Conservation (phyloP, 2,113 vertebrate species). For the Notothenia coriiceps region DNA sequence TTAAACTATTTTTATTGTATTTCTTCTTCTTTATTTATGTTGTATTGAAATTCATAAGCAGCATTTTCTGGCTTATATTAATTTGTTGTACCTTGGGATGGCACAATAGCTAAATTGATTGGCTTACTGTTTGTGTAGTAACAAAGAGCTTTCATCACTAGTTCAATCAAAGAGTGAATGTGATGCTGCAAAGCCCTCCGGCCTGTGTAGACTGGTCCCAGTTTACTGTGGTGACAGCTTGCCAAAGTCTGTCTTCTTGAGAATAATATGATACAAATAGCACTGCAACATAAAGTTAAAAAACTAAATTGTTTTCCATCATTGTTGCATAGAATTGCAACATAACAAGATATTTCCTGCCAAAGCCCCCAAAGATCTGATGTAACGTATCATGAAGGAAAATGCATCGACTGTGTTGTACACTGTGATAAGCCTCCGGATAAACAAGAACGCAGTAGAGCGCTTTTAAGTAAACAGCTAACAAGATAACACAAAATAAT, state of each 20-base stretch:
- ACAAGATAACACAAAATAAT: slow-evolving; percentile 29
- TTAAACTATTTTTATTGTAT: background rate
- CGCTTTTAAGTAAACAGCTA: background rate
- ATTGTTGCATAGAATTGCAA: background rate
- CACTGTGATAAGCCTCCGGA: background rate
- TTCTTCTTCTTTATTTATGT: background rate
- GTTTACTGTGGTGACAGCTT: background rate
- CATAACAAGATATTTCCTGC: background rate
- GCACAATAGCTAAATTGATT: background rate
- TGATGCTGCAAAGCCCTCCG: background rate
- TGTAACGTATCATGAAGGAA: slow-evolving; percentile 27
- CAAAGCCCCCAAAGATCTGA: slow-evolving; percentile 9
- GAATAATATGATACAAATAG: background rate
- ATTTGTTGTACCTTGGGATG: background rate
- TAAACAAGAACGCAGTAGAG: background rate
- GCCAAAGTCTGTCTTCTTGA: background rate
- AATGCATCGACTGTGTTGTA: background rate
- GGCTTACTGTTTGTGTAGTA: background rate
- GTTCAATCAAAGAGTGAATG: background rate
- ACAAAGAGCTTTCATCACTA: background rate
- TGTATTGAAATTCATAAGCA: background rate
- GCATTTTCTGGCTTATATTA: background rate
- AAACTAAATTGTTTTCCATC: background rate
- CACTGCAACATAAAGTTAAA: slow-evolving; percentile 7
- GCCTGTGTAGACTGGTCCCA: background rate